phyloP scores from a whole-genome alignment of 1,140 invertebrate genomes.

The Lepidurus arcticus region DNA sequence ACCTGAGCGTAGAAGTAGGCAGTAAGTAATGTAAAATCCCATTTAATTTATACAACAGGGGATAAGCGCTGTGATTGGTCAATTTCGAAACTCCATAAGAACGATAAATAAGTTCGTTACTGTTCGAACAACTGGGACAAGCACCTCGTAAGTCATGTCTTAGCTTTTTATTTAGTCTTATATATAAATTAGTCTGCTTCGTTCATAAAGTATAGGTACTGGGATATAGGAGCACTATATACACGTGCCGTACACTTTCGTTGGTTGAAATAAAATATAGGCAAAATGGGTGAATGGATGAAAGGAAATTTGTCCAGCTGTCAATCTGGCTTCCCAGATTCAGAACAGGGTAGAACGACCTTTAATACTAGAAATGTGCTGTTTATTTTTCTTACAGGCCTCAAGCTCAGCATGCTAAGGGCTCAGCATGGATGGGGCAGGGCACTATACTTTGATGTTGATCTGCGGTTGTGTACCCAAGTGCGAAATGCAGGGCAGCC shows the following conservation, averaged over 20 bases:
- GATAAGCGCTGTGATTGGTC: too few relatives aligned
- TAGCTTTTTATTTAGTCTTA: too few relatives aligned
- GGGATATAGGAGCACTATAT: too few relatives aligned
- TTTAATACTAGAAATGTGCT: neutral
- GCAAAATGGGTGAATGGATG: neutral
- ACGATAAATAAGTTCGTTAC: too few relatives aligned
- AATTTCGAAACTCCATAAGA: too few relatives aligned
- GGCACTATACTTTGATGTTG: neutral
- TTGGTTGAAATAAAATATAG: neutral
- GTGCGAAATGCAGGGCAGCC: conserved; percentile 12
- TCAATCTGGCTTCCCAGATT: neutral
- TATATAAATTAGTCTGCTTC: too few relatives aligned
- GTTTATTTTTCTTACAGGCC: neutral
- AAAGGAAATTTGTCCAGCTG: neutral
- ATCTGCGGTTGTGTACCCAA: conserved; percentile 17
- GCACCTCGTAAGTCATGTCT: too few relatives aligned
- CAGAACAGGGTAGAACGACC: neutral
- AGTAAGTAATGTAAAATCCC: too few relatives aligned
- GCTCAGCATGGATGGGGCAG: neutral
- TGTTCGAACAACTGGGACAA: too few relatives aligned
- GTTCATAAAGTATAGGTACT: too few relatives aligned
- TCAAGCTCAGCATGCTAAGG: neutral
- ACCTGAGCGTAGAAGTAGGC: too few relatives aligned
- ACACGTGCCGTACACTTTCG: neutral
- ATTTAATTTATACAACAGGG: too few relatives aligned